These are phyloP conservation scores for Sciurus vulgaris DNA, from an alignment of 2,797 vertebrate genomes.

Conservation along the genomic window DNA sequence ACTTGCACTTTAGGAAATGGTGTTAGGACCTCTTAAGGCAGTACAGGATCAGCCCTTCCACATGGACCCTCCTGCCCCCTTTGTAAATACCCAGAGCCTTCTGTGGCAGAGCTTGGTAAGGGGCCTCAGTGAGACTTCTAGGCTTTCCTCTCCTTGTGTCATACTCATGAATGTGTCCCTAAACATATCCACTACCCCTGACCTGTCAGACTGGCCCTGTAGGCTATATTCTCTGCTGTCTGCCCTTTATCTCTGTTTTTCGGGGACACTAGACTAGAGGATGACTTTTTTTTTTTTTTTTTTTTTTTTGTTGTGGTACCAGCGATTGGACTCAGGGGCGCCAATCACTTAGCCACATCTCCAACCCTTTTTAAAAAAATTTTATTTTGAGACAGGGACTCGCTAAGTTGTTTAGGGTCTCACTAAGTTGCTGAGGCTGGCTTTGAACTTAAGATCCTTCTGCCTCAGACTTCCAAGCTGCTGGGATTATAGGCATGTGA, in stretches of 20 bases:
- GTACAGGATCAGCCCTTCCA: neutral
- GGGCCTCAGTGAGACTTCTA: neutral
- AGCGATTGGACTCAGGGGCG: too few species aligned
- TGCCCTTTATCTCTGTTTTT: neutral
- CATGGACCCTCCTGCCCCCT: neutral
- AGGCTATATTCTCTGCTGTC: fast-evolving
- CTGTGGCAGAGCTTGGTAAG: neutral
- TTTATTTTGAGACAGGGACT: too few species aligned
- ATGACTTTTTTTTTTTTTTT: too few species aligned
- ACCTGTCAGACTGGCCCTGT: neutral
- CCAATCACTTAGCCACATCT: too few species aligned
- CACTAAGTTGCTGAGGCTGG: too few species aligned
- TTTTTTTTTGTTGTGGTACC: too few species aligned
- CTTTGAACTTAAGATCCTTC: too few species aligned
- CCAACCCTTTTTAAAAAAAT: too few species aligned
- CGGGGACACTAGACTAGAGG: neutral
- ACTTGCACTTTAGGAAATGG: neutral
- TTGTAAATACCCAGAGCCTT: neutral
- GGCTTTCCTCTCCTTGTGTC: neutral
- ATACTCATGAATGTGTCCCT: neutral
- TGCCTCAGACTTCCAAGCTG: too few species aligned
- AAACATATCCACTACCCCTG: neutral
- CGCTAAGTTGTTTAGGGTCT: too few species aligned
- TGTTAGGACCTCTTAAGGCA: neutral
- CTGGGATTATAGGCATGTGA: too few species aligned